Percentiles rank a stretch among this genome's conserved stretches.
Evolutionary conservation across 2,797 vertebrate species (phyloP).

Genomic region (Microtus californicus): DNA sequence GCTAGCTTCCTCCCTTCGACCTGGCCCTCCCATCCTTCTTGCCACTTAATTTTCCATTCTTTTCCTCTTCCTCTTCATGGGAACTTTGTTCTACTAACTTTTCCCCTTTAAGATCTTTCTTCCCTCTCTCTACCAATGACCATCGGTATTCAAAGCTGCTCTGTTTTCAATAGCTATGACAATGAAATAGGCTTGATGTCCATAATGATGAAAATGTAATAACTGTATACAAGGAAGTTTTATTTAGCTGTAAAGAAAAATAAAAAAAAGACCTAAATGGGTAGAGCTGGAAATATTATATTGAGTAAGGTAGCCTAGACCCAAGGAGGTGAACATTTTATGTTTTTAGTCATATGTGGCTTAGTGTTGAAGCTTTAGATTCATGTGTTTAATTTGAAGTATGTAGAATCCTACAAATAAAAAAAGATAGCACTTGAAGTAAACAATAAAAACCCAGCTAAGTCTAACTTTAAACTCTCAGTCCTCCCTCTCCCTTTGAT

Average conservation of each 20-base stretch:
- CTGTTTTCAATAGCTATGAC: background rate
- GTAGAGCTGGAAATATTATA: background rate
- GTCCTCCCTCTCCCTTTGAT: background rate
- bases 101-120: background rate
- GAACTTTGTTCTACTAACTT: background rate
- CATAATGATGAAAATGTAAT: background rate
- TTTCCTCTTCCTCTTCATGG: background rate
- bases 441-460: background rate
- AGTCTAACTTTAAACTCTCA: background rate
- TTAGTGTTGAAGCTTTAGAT: background rate
- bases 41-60: background rate
- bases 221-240: background rate
- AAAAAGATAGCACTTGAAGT: background rate
- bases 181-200: background rate
- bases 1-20: background rate
- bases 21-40: too few relatives aligned
- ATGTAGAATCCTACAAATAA: background rate
- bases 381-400: background rate
- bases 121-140: background rate
- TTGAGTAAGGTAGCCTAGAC: background rate
- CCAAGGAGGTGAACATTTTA: too few relatives aligned
- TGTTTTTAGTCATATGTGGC: background rate
- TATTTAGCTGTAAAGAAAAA: background rate
- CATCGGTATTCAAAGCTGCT: background rate
- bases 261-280: background rate